A percentile compares a stretch with the other conserved stretches of the same genome.
Evolutionary conservation across 2,113 vertebrate species (phyloP).

Genomic region (Chlamydotis undulata): DNA sequence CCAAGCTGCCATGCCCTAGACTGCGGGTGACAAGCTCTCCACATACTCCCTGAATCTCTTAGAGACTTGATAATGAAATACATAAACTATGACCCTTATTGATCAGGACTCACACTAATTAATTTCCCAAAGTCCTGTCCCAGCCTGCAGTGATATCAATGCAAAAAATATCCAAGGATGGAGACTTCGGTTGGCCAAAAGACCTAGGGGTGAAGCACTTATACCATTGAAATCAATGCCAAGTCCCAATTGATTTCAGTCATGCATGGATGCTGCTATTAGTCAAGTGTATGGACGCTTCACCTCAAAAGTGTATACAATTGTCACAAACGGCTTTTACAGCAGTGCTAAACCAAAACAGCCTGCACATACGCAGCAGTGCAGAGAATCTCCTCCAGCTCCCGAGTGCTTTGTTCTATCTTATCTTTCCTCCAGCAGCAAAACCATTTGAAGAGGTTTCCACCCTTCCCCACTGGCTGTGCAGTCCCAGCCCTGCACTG

Average conservation of each 20-base stretch:
- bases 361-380: not conserved
- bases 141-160: conserved; percentile 26
- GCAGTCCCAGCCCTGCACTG: not conserved
- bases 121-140: conserved; percentile 54
- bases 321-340: not conserved
- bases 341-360: not conserved
- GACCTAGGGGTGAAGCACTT: conserved; percentile 5
- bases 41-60: conserved; percentile 32
- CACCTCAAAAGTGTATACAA: not conserved
- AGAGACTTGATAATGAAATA: conserved; percentile 64
- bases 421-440: not conserved
- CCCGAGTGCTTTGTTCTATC: not conserved
- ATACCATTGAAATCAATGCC: conserved; percentile 9
- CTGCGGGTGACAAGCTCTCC: conserved; percentile 5
- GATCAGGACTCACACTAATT: conserved; percentile 53
- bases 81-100: conserved; percentile 61
- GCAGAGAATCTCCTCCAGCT: not conserved
- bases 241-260: not conserved
- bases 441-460: not conserved
- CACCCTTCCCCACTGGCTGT: not conserved
- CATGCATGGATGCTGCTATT: not conserved
- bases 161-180: not conserved
- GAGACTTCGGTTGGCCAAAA: not conserved
- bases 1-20: not conserved
- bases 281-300: not conserved